Conservation (phyloP, 2,797 vertebrate species). For the Rachycentron canadum region DNA sequence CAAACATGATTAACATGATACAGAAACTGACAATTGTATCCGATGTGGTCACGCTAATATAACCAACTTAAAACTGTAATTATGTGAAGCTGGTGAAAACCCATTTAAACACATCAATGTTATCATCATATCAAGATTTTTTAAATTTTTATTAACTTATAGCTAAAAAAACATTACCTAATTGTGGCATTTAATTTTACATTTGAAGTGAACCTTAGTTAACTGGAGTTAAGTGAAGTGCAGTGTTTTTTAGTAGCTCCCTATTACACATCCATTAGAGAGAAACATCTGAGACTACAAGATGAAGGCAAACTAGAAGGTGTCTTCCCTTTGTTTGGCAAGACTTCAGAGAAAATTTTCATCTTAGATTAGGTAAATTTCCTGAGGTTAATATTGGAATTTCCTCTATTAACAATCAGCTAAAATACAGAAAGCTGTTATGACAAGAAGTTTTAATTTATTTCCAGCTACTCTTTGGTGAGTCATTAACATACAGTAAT, state of each 20-base stretch:
- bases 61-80: no score
- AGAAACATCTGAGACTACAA: conserved; percentile 32
- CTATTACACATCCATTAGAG: conserved; percentile 50
- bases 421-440: background rate
- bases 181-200: background rate
- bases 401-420: background rate
- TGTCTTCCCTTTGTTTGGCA: conserved; percentile 26
- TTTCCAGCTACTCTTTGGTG: background rate
- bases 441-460: conserved; percentile 11
- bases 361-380: conserved; percentile 31
- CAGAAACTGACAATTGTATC: background rate
- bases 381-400: background rate
- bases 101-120: no score
- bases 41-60: no score
- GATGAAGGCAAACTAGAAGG: conserved; percentile 53
- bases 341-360: conserved; percentile 39
- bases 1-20: background rate
- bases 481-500: background rate
- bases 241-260: conserved; percentile 6
- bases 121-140: no score
- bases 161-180: no score
- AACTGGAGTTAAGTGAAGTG: background rate
- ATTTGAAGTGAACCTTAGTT: background rate
- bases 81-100: no score
- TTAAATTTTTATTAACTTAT: no score